Percentiles rank a stretch among this genome's conserved stretches.
Evolutionary conservation across 2,888 invertebrate genomes (phyloP).

Genomic region (Euplexia lucipara): DNA sequence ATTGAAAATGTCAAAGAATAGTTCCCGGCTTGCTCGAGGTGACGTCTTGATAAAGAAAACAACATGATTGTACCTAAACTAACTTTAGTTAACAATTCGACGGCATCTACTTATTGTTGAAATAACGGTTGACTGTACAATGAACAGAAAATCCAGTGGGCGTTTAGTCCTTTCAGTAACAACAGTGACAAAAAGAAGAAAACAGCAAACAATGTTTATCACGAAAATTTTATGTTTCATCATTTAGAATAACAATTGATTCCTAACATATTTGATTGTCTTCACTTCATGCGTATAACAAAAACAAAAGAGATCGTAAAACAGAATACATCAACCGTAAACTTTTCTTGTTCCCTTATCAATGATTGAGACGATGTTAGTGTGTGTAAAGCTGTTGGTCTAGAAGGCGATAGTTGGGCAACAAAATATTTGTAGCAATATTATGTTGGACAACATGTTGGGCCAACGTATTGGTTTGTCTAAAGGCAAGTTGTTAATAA

Average conservation of each 20-base stretch:
- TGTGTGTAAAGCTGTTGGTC: constrained; percentile 31
- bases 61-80: too few relatives aligned
- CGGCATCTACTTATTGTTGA: too few relatives aligned
- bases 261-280: constrained; percentile 64
- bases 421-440: background rate
- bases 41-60: too few relatives aligned
- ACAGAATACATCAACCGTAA: constrained; percentile 72
- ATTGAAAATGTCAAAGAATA: too few relatives aligned
- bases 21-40: too few relatives aligned
- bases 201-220: constrained; percentile 19
- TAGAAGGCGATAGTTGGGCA: constrained; percentile 9
- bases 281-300: constrained; percentile 68
- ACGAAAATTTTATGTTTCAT: constrained; percentile 42
- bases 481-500: background rate
- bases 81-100: too few relatives aligned
- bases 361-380: constrained; percentile 61
- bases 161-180: background rate
- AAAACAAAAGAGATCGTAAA: constrained; percentile 77
- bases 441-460: background rate
- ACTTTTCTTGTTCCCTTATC: constrained; percentile 73
- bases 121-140: too few relatives aligned
- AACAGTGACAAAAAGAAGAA: background rate
- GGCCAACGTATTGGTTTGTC: background rate
- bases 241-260: constrained; percentile 58
- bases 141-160: too few relatives aligned